Evolutionary conservation across 2,888 invertebrate species (phyloP), one percentile per base, ranked within the genome.

Genomic region (Pandemis corylana): DNA sequence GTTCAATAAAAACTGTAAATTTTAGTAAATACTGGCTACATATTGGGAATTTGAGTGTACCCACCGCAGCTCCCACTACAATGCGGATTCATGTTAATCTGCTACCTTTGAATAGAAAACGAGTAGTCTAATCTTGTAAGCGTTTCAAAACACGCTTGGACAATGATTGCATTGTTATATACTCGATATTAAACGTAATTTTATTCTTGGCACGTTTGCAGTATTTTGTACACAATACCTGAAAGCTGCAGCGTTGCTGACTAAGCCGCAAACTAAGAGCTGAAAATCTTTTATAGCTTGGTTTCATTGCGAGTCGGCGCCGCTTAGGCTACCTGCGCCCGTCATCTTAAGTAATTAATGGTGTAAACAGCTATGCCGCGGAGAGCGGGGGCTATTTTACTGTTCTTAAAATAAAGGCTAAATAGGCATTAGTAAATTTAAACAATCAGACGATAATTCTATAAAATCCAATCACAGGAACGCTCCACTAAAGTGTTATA

Each of bases 311-410:
- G 53, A 51, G 51, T 1, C 12, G 13, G 9, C 36, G 42, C 15
- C 7, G 71, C 44, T 53, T 49, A 36, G 41, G 20, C 49, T 49
- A 65, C 69, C 12, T 46, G 46, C 59, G 77, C 76, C 80, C 76
- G 80, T 82, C 83, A 80, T 80, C 82, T 80, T 82, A 82, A 83
- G 83, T 87, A 87, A 88, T 87, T 81, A 84, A 87, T 85, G 83
- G 79, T 81, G 79, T 81, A 82, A 81, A 80, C 78, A 79, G 78
- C 77, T 77, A 73, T 70, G 80, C 71, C 49, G 53, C 41, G 49
- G 42, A 42, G 41, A 63, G 51, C 51, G 44, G 49, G 5, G 28
- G 28, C 9, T 59, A 28, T 59, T 20, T 36, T 36, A 36, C 28
- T 59, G n/a, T 59, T 15, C 56, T 20, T 20, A 20, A 56, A 56